Conservation (phyloP, 2,888 invertebrate species). For the Himalopsyche anomala region DNA sequence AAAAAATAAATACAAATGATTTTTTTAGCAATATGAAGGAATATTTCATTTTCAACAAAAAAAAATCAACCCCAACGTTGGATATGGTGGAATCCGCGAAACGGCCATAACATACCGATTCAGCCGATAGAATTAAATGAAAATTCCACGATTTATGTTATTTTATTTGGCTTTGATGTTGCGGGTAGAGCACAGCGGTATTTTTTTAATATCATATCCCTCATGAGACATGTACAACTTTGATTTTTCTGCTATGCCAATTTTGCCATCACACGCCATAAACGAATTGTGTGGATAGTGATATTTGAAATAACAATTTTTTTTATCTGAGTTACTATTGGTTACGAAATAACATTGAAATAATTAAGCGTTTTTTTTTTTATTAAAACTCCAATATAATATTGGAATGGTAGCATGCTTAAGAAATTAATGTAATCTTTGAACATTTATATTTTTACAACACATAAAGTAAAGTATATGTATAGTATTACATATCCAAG, state of each 20-base stretch:
- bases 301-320: no score
- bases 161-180: slow-evolving; percentile 63
- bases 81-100: slow-evolving; percentile 60
- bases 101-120: slow-evolving; percentile 48
- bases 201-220: slow-evolving; percentile 55
- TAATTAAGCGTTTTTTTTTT: no score
- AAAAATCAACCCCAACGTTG: slow-evolving; percentile 37
- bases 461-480: no score
- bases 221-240: slow-evolving; percentile 17
- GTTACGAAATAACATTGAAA: no score
- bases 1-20: neutral
- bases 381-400: no score
- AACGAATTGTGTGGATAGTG: no score
- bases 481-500: no score
- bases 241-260: slow-evolving; percentile 1
- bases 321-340: no score
- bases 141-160: slow-evolving; percentile 64
- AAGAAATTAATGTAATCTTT: no score
- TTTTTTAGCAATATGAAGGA: slow-evolving; percentile 13
- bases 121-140: slow-evolving; percentile 58
- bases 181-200: slow-evolving; percentile 25
- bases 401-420: no score
- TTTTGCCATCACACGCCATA: neutral
- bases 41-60: slow-evolving; percentile 61
- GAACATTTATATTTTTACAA: no score